A percentile compares a stretch with the other conserved stretches of the same genome.
Evolutionary conservation across 2,113 vertebrate genomes (phyloP).

Genomic region (Sander lucioperca): DNA sequence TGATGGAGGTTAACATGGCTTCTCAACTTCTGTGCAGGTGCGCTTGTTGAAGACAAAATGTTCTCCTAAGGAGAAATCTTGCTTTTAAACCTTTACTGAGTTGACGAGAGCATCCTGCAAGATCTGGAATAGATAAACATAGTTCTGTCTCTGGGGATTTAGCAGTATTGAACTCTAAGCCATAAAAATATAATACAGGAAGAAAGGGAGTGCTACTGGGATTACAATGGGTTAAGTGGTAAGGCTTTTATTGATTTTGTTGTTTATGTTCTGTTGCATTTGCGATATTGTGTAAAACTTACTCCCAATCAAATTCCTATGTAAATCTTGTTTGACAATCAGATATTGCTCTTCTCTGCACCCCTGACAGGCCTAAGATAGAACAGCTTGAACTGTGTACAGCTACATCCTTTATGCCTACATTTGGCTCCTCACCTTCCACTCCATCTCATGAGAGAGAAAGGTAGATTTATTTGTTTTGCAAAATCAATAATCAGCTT

Average conservation of each 20-base stretch:
- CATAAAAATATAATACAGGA: conserved; percentile 23
- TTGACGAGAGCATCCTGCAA: not conserved
- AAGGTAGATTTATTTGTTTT: conserved; percentile 5
- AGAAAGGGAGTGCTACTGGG: conserved; percentile 20
- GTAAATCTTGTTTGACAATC: not conserved
- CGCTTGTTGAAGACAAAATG: conserved; percentile 28
- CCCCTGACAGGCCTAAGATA: not conserved
- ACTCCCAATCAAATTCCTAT: not conserved
- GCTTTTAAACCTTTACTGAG: conserved; percentile 2
- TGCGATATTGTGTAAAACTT: not conserved
- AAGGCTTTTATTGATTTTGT: conserved; percentile 32
- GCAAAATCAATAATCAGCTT: conserved; percentile 32
- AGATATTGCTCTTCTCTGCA: not conserved
- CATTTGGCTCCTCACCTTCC: not conserved
- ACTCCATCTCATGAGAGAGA: not conserved
- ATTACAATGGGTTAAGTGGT: conserved; percentile 4
- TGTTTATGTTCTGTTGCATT: not conserved
- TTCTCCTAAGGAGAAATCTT: not conserved
- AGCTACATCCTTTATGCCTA: not conserved
- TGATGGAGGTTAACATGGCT: conserved; percentile 19
- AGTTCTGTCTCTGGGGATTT: conserved; percentile 25
- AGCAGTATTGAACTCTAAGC: conserved; percentile 30
- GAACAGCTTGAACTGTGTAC: not conserved
- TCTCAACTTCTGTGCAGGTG: conserved; percentile 15
- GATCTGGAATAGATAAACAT: not conserved